Base-by-base conservation (phyloP, 2,888 invertebrate genomes). In the Gisinianus flammeolus region DNA sequence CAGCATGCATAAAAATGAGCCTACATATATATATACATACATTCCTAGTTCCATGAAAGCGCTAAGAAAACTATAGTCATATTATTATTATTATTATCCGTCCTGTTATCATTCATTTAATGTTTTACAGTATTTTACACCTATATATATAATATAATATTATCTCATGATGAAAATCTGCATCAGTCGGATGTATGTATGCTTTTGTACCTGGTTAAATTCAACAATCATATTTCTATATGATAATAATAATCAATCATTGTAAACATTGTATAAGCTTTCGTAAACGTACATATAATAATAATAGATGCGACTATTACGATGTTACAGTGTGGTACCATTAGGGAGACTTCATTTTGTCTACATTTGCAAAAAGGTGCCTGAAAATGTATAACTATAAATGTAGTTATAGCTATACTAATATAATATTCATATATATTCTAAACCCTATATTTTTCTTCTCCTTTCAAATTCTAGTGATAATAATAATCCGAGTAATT, bases 171-270 rank as follows among this genome's bases (percentile, higher is more conserved):
- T 31, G 67, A 30, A 67, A 67, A 67, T 24, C 24, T 35, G 35
- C 44, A 69, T 69, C 69, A 69, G 69, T 69, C 69, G 24, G 69
- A 69, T 69, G 69, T 24, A 69, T 69, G 69, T 44, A 44, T 35
- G 5, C 44, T n/a, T 33, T 69, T 69, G 69, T 69, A 69, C 69
- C 69, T 69, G 44, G 12, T n/a, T n/a, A n/a, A n/a, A n/a, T n/a
- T n/a, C n/a, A n/a, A n/a, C n/a, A n/a, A n/a, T n/a, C n/a, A 64
- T 54, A 54, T 16, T 54, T 54, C 31, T 64, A 64, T 24, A 31
- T 66, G 31, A 30, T 31, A 2, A 66, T 66, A 10, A 19, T 26
- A 30, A 66, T 30, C 66, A 26, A 54, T n/a, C 54, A 54, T n/a
- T 54, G 54, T 54, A 4, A 54, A 54, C 54, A 19, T 54, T 54